Evolutionary conservation across 2,797 vertebrate species (phyloP), one percentile per base, ranked within the genome.

Genomic region (Crossoptilon crossoptilon): DNA sequence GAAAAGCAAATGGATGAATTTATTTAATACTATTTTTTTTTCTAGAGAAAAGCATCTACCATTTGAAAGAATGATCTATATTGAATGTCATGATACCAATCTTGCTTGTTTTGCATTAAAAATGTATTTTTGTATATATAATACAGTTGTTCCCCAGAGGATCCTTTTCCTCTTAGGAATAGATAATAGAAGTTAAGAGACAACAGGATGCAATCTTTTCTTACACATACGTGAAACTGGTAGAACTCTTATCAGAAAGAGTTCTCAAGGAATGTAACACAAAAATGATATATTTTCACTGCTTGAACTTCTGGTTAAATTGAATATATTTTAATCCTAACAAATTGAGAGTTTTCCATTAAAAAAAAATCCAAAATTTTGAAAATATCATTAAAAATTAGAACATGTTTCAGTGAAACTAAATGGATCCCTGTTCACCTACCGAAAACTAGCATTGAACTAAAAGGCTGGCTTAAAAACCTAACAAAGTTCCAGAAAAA

Each of bases 131-230:
- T 49, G 24, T 8, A 49, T 49, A 26, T 26, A 26, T 14, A 14
- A 84, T 29, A 78, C 21, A 53, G 33, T 37, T 82, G 60, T 44
- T 37, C 88, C 46, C 63, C 31, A 58, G 23, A 83, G 48, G 69
- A 85, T 68, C 27, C n/a, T 51, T 80, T 64, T 78, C 33, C 80
- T 69, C 14, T 43, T 64, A 59, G 67, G 73, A 75, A 90, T 7
- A 86, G 48, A 90, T 64, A 75, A 51, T 86, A 62, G 55, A 90
- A 89, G 91, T 86, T 90, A 94, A 93, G 7, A 9, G 80, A 84
- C 67, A 49, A 75, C 60, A 90, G 86, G 62, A 71, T 78, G 37
- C 73, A 81, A 88, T 90, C 55, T 91, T 68, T 74, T 31, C 69
- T 88, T 84, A 33, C 70, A 62, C 78, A 81, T 58, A 66, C 33